phyloP scores from a whole-genome alignment of 37 sponge, comb jelly and placozoan species.

The Ephydatia muelleri region DNA sequence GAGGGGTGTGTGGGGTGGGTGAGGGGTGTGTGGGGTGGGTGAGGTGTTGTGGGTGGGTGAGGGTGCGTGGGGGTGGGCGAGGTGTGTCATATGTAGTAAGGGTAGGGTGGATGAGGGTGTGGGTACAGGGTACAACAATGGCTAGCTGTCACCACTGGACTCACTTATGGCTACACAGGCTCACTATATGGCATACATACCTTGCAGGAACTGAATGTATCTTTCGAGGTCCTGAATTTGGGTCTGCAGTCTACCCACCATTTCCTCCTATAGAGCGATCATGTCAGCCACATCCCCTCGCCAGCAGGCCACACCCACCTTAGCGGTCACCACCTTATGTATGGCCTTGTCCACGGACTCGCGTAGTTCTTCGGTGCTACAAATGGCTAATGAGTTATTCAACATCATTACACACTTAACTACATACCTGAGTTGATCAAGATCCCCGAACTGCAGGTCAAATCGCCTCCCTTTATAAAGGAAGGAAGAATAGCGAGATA shows the following conservation, averaged over 20 bases:
- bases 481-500: too few relatives aligned
- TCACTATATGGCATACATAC: not conserved
- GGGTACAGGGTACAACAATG: too few relatives aligned
- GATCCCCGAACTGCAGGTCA: constrained; percentile 58
- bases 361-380: constrained; percentile 45
- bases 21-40: too few relatives aligned
- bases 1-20: too few relatives aligned
- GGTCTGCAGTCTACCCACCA: constrained; percentile 22
- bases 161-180: too few relatives aligned
- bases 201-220: constrained; percentile 52
- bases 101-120: too few relatives aligned
- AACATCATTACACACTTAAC: not conserved
- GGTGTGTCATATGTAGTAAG: too few relatives aligned
- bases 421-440: constrained; percentile 44
- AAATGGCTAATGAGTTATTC: not conserved
- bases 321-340: constrained; percentile 35
- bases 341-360: constrained; percentile 45
- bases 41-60: too few relatives aligned
- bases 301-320: too few relatives aligned
- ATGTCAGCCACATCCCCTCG: too few relatives aligned
- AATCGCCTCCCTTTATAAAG: constrained; percentile 32
- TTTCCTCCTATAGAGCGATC: constrained; percentile 39
- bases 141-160: too few relatives aligned
- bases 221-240: constrained; percentile 48
- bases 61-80: too few relatives aligned